Evolutionary conservation across 2,797 vertebrate species (phyloP).

Genomic region (Bufotes viridis): DNA sequence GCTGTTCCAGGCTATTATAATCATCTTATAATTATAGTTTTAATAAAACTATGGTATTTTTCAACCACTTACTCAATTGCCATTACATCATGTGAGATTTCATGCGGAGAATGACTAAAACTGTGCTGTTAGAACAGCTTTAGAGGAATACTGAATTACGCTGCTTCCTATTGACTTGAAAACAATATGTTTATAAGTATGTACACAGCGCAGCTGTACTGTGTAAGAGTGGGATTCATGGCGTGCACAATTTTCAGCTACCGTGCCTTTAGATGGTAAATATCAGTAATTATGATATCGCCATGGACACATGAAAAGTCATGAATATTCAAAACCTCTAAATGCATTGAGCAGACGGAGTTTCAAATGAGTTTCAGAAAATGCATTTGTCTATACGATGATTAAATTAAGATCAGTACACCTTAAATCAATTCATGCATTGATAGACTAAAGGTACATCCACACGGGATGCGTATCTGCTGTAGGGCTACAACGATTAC

Average conservation of each 20-base stretch:
- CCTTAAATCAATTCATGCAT: no score
- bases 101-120: neutral
- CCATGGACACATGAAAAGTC: neutral
- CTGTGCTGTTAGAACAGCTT: neutral
- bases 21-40: neutral
- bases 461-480: no score
- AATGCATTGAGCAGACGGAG: neutral
- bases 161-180: neutral
- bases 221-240: slow-evolving; percentile 8
- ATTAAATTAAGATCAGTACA: neutral
- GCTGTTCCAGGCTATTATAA: neutral
- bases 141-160: neutral
- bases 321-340: slow-evolving; percentile 1
- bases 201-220: slow-evolving; percentile 18
- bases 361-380: neutral
- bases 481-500: no score
- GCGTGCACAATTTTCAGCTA: slow-evolving; percentile 9
- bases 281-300: slow-evolving; percentile 10
- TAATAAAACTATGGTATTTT: neutral
- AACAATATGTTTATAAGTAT: slow-evolving; percentile 19
- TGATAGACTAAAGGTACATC: no score
- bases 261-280: neutral
- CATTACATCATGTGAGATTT: neutral
- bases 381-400: neutral
- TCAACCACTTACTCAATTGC: neutral